Evolutionary conservation across 1,140 invertebrate species (phyloP).

Genomic region (Pachyrhynchus sulphureomaculatus): DNA sequence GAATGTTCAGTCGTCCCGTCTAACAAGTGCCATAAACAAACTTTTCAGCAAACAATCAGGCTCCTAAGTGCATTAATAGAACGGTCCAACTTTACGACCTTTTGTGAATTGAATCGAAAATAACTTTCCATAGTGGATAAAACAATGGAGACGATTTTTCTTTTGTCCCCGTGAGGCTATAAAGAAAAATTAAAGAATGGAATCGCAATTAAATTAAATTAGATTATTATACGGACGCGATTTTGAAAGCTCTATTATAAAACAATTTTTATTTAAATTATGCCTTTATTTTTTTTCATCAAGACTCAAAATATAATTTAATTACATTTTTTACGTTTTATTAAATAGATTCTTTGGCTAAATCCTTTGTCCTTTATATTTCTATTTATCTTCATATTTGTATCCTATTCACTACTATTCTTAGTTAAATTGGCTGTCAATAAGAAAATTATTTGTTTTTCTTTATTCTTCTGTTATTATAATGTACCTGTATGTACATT

Average conservation of each 20-base stretch:
- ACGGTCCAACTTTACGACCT: conserved; percentile 23
- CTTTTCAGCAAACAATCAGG: conserved; percentile 27
- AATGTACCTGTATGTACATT: no score
- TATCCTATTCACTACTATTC: no score
- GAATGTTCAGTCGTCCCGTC: conserved; percentile 17
- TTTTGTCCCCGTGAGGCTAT: conserved; percentile 11
- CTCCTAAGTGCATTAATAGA: conserved; percentile 25
- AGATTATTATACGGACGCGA: conserved; percentile 2
- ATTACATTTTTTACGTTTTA: no score
- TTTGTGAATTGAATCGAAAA: conserved; percentile 28
- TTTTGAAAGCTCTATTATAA: neutral
- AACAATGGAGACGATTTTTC: conserved; percentile 25
- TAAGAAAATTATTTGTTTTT: no score
- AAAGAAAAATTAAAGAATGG: conserved; percentile 24
- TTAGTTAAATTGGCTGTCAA: no score
- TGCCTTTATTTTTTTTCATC: no score
- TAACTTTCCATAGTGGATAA: conserved; percentile 24
- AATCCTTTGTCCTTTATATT: no score
- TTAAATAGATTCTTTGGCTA: no score
- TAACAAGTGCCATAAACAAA: conserved; percentile 28
- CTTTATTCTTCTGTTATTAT: no score
- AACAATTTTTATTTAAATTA: neutral
- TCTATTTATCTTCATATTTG: no score
- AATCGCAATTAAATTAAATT: conserved; percentile 26
- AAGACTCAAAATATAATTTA: no score